Evolutionary conservation across 2,888 invertebrate genomes (phyloP), one percentile per base, ranked within the genome.

Genomic region (Mesorhabditis spiculigera): DNA sequence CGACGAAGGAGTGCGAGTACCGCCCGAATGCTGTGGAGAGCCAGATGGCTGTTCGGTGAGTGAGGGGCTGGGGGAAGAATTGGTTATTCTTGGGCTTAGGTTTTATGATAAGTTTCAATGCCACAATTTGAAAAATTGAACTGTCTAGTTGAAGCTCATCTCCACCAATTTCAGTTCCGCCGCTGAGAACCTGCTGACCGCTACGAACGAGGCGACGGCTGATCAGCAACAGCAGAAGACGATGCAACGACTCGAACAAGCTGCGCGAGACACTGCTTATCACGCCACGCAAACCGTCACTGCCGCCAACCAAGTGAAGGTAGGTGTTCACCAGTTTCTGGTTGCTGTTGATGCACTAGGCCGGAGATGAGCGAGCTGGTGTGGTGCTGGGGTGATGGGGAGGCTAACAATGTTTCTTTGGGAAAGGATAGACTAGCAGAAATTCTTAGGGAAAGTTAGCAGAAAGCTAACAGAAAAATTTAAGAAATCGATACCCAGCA

Each of bases 281-380:
- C 92, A 93, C 69, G 93, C 94, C 0, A 94, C 93, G 0, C 95
- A 96, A 86, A 92, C 94, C 81, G 91, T 95, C 76, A 91, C 93
- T 0, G 92, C 95, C 0, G 92, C 94, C 0, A 92, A 93, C 78
- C 92, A 92, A 79, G 93, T 93, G 0, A 80, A 80, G 77, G 78
- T 76, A 67, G 28, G 75, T 61, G 16, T 66, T 45, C 50, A 5
- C 43, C 28, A 28, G 28, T 28, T 28, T 28, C 28, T 28, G 68
- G 42, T 66, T 90, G 90, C 0, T 65, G 63, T 28, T 28, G 28
- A 28, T 28, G 28, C 28, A 28, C 28, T 28, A 28, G 28, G 28
- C 28, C 28, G 28, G 28, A 28, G 28, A 28, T 28, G 28, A 28
- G 28, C 1, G 28, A 3, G 28, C 28, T 28, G 28, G 28, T 28